Evolutionary conservation across 2,113 vertebrate genomes (phyloP), one percentile per base, ranked within the genome.

Genomic region (Oncorhynchus kisutch): DNA sequence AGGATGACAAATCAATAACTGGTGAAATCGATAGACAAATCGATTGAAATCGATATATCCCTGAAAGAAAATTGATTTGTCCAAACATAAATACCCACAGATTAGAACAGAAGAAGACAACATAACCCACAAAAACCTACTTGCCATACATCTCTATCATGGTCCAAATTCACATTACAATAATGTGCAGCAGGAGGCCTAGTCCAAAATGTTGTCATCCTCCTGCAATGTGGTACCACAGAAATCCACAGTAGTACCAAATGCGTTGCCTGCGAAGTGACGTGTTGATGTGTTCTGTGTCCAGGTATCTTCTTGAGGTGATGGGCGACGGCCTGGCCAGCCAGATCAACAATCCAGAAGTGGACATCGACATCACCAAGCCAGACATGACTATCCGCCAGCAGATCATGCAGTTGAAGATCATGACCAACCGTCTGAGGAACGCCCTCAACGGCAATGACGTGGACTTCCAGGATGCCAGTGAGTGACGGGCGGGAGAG

Each of bases 291-390:
- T 45, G 39, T 45, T 3, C 39, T 45, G 39, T 45, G 9, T 45
- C 0, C 87, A 99, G 98, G 84, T 99, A 99, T 85, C 94, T 99
- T 22, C 98, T 97, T 0, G 96, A 98, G 78, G 94, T 97, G 85
- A 97, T 99, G 91, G 96, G 96, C 0, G 96, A 98, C 0, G 98
- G 97, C 48, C 88, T 99, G 20, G 97, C 98, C 82, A 98, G 92
- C 82, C 98, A 99, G 89, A 99, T 99, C 74, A 99, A 98, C 92
- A 99, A 99, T 88, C 98, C 98, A 0, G 98, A 99, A 78, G 96
- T 99, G 87, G 98, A 99, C 67, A 96, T 98, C 31, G 98, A 99
- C 90, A 98, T 99, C 93, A 99, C 98, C 86, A 99, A 98, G 87
- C 98, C 98, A 0, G 97, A 99, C 67, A 97, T 97, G 96, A 94